Conservation (phyloP, 2,113 vertebrate genomes). For the Melanerpes aurifrons region DNA sequence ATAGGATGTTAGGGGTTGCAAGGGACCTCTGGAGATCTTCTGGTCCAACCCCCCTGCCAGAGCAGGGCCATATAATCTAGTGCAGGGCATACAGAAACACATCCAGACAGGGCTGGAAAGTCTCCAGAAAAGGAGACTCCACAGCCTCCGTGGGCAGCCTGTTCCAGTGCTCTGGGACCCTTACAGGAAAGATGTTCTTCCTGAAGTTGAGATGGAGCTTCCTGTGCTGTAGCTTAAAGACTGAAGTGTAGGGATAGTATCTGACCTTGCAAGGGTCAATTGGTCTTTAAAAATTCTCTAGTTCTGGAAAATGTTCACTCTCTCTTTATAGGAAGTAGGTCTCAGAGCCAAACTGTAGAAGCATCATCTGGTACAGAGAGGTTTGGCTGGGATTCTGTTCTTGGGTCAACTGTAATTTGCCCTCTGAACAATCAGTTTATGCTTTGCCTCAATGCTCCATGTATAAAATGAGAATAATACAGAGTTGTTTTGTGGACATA, state of each 20-base stretch:
- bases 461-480: conserved; percentile 13
- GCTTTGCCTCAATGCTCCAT: not conserved
- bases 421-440: conserved; percentile 12
- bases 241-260: not conserved
- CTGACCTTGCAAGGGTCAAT: not conserved
- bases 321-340: not conserved
- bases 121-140: no score
- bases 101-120: no score
- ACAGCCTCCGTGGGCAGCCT: no score
- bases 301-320: not conserved
- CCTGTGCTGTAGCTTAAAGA: not conserved
- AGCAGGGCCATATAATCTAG: no score
- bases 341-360: not conserved
- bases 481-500: conserved; percentile 4
- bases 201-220: no score
- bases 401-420: not conserved
- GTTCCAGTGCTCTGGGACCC: no score
- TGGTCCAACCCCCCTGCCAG: no score
- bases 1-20: no score
- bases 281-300: not conserved
- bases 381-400: not conserved
- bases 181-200: no score
- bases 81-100: no score
- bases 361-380: not conserved
- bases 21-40: no score